A percentile compares a stretch with the other conserved stretches of the same genome.
Conservation (phyloP, 2,888 invertebrate genomes). For the Germaria angustata region DNA sequence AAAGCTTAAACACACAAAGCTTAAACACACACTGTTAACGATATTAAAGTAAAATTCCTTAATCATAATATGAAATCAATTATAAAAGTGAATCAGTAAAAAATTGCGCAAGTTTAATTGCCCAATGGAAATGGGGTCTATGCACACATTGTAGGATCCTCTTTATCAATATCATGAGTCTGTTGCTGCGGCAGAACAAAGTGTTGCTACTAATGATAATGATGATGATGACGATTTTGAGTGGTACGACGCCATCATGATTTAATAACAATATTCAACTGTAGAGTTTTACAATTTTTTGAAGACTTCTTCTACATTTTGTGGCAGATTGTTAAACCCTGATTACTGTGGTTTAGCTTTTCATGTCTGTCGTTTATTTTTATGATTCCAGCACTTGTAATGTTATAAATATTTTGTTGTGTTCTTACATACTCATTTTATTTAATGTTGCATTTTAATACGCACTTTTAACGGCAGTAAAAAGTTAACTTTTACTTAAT, state of each 20-base stretch:
- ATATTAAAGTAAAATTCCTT: too few species aligned
- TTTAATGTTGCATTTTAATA: neutral
- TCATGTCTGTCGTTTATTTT: neutral
- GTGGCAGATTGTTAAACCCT: neutral
- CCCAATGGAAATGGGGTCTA: too few species aligned
- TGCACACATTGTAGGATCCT: neutral
- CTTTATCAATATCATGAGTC: neutral
- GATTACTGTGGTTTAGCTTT: constrained; percentile 1
- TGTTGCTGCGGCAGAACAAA: neutral
- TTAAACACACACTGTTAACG: too few species aligned
- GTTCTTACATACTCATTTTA: neutral
- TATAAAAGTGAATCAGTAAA: too few species aligned
- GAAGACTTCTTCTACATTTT: neutral
- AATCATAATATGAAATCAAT: too few species aligned
- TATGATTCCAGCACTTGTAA: constrained; percentile 3
- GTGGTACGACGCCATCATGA: neutral
- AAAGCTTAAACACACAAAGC: too few species aligned
- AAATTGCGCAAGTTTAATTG: neutral
- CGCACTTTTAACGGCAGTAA: neutral
- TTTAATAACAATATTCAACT: constrained; percentile 2
- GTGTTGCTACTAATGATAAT: neutral
- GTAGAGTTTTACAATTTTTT: neutral
- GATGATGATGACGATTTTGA: neutral
- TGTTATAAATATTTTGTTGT: neutral
- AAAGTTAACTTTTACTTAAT: neutral